phyloP scores from a whole-genome alignment of 1,140 invertebrate genomes.

The Drosophila ercepeae region DNA sequence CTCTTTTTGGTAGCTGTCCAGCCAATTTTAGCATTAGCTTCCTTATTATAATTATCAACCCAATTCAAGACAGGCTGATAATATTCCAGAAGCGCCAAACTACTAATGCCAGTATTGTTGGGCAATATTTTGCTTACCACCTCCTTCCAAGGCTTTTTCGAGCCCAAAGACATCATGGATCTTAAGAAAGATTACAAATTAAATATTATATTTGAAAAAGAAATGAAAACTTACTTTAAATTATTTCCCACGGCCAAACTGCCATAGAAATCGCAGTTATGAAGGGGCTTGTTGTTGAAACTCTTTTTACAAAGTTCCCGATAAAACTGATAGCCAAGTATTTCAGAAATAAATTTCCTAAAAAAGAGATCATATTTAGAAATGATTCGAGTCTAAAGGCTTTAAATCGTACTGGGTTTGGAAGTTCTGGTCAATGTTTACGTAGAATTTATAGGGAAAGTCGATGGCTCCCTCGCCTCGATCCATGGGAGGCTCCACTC shows the following conservation, averaged over 20 bases:
- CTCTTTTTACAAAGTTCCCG: conserved; percentile 86
- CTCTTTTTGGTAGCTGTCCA: conserved; percentile 70
- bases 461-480: conserved; percentile 86
- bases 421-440: conserved; percentile 72
- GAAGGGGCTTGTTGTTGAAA: conserved; percentile 84
- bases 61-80: conserved; percentile 82
- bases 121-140: conserved; percentile 85
- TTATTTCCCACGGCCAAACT: conserved; percentile 83
- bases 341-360: conserved; percentile 78
- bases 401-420: conserved; percentile 66
- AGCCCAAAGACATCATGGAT: conserved; percentile 85
- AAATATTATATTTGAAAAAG: not conserved
- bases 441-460: conserved; percentile 84
- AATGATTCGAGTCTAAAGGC: not conserved
- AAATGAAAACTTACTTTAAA: conserved; percentile 63
- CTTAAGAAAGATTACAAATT: conserved; percentile 54
- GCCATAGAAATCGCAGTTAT: conserved; percentile 87
- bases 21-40: conserved; percentile 64
- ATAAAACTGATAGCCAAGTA: conserved; percentile 85
- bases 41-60: conserved; percentile 72
- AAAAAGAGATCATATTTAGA: not conserved
- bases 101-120: conserved; percentile 84
- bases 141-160: conserved; percentile 86
- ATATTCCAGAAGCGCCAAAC: conserved; percentile 78
- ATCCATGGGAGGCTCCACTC: conserved; percentile 85